These are phyloP conservation scores for Hucho hucho DNA, from an alignment of 2,113 vertebrate genomes.

Conservation along the genomic window DNA sequence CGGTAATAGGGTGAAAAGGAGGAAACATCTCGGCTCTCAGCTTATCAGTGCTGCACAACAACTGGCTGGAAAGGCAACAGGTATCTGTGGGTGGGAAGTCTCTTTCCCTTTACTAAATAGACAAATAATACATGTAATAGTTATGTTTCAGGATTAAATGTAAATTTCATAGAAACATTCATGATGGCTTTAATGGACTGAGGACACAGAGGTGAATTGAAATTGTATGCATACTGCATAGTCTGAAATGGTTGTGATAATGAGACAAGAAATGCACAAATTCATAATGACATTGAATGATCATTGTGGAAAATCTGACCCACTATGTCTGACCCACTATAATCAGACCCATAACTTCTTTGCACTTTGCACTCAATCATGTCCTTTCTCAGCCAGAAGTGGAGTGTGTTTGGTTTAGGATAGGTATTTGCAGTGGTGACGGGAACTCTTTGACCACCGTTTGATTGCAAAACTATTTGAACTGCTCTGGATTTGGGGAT, in stretches of 20 bases:
- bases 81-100: neutral
- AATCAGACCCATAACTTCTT: too few relatives aligned
- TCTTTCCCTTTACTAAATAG: neutral
- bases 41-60: too few relatives aligned
- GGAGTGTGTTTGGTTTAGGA: slow-evolving; percentile 23
- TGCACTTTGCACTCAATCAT: neutral
- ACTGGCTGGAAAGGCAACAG: neutral
- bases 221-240: neutral
- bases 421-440: slow-evolving; percentile 13
- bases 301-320: neutral
- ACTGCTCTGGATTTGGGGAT: slow-evolving; percentile 14
- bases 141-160: neutral
- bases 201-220: neutral
- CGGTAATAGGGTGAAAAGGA: too few relatives aligned
- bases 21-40: too few relatives aligned
- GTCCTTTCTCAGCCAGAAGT: neutral
- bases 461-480: slow-evolving; percentile 39
- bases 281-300: neutral
- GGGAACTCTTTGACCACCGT: slow-evolving; percentile 10
- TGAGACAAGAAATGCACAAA: neutral
- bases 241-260: neutral
- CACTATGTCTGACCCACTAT: neutral
- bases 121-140: neutral
- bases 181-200: neutral
- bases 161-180: neutral